Base-by-base conservation (phyloP, 2,888 invertebrate species). In the Toxonevra muliebris region DNA sequence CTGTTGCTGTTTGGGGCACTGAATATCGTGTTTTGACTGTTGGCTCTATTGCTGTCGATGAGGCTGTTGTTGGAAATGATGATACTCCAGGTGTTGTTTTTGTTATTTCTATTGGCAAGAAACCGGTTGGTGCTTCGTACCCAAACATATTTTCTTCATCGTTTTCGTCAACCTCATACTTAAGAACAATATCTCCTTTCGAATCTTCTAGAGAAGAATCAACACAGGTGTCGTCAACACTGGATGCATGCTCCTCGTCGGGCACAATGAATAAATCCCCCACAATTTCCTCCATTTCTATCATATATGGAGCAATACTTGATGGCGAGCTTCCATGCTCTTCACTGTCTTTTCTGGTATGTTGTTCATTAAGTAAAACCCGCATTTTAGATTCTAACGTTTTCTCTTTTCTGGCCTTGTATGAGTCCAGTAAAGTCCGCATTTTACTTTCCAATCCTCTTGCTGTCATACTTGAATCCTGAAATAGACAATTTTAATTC, bases 371-470 rank as follows among this genome's bases (percentile, higher is more conserved):
- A 30, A 30, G 30, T 30, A 30, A 30, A 30, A 30, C 7, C 7
- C 30, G 2, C 30, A 30, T 30, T 30, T 30, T 30, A 30, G 30
- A 30, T 48, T 48, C 15, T 48, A n/a, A n/a, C 15, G 48, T 3
- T n/a, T 40, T 61, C 40, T 9, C 40, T 30, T 63, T 63, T 11
- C 30, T 45, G 13, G 10, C 7, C 45, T 48, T 63, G 45, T 48
- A 55, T n/a, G 63, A 12, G 15, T 15, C 9, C 15, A n/a, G 19
- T 7, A 63, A 15, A n/a, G 15, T 63, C 3, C 63, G 43, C 55
- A 63, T 63, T 63, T 63, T 63, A 15, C 15, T 55, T 43, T 63
- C 63, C 9, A 57, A 45, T 12, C 30, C 42, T 1, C 15, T 19
- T 11, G 30, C 10, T 10, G 55, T 63, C 15, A 45, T 45, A 13